phyloP scores from a whole-genome alignment of 2,113 vertebrate genomes.

The Vimba vimba region DNA sequence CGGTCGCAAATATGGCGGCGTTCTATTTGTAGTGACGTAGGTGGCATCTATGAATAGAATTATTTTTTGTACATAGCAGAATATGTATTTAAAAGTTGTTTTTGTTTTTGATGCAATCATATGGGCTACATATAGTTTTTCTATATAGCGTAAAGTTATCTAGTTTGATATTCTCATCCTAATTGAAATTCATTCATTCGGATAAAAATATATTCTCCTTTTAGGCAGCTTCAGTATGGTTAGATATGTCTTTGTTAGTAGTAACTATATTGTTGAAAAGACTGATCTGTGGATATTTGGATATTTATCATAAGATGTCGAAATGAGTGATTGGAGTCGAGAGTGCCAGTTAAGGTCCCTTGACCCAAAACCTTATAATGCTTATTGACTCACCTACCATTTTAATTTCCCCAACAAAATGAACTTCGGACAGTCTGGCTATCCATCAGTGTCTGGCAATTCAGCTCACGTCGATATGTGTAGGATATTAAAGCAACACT shows the following conservation, averaged over 20 bases:
- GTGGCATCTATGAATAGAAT: too few relatives aligned
- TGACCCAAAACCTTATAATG: slow-evolving; percentile 48
- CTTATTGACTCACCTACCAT: slow-evolving; percentile 57
- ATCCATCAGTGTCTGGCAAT: slow-evolving; percentile 51
- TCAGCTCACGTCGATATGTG: slow-evolving; percentile 2
- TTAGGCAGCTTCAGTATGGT: not conserved
- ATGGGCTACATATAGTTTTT: not conserved
- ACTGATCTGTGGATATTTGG: not conserved
- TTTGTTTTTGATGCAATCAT: too few relatives aligned
- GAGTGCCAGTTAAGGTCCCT: slow-evolving; percentile 18
- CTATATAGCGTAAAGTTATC: not conserved
- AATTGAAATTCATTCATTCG: not conserved
- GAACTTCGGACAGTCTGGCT: slow-evolving; percentile 36
- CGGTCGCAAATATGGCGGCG: too few relatives aligned
- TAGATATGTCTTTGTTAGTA: not conserved
- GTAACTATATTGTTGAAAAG: too few relatives aligned
- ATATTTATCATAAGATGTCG: not conserved
- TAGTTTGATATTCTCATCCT: not conserved
- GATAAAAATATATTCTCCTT: not conserved
- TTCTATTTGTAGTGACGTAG: too few relatives aligned
- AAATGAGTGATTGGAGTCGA: not conserved
- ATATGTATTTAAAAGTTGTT: too few relatives aligned
- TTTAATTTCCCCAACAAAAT: slow-evolving; percentile 57
- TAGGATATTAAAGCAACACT: too few relatives aligned
- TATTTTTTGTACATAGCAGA: too few relatives aligned